These are phyloP conservation scores for Sandelia bainsii DNA, from an alignment of 2,797 vertebrate genomes.

Conservation along the genomic window DNA sequence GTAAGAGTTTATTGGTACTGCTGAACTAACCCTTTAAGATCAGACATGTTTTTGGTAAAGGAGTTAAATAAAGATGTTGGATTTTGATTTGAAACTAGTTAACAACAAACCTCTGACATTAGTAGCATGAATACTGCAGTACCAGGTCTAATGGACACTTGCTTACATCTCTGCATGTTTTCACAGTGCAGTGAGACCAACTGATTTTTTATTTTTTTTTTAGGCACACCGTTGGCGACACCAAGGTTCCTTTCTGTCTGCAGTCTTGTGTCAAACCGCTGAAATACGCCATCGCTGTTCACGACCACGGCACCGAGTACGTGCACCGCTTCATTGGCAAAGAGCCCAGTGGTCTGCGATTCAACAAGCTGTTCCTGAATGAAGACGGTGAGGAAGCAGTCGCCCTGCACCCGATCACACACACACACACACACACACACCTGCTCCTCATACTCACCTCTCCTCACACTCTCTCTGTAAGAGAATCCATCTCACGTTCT, in stretches of 20 bases:
- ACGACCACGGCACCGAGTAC: conserved; percentile 96
- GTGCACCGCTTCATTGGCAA: conserved; percentile 98
- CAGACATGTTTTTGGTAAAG: too few relatives aligned
- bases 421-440: not conserved
- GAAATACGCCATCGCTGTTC: conserved; percentile 96
- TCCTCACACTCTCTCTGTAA: conserved; percentile 1
- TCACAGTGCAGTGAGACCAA: too few relatives aligned
- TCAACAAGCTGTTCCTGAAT: conserved; percentile 98
- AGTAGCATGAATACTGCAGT: too few relatives aligned
- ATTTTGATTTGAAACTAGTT: too few relatives aligned
- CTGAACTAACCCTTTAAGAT: too few relatives aligned
- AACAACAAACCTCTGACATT: too few relatives aligned
- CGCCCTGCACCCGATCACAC: not conserved
- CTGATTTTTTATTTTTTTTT: conserved; percentile 5
- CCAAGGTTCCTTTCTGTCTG: conserved; percentile 98
- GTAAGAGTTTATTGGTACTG: too few relatives aligned
- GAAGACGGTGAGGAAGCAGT: conserved; percentile 91
- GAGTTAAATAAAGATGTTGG: too few relatives aligned
- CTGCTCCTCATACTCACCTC: not conserved
- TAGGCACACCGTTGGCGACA: conserved; percentile 97
- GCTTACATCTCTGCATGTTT: too few relatives aligned
- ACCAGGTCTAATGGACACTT: too few relatives aligned
- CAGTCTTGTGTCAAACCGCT: conserved; percentile 98
- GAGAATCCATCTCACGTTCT: conserved; percentile 26
- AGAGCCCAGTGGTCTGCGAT: conserved; percentile 96